A percentile compares a stretch with the other conserved stretches of the same genome.
These are phyloP conservation scores for Alcis repandata DNA, from an alignment of 2,888 invertebrate genomes.

Conservation along the genomic window DNA sequence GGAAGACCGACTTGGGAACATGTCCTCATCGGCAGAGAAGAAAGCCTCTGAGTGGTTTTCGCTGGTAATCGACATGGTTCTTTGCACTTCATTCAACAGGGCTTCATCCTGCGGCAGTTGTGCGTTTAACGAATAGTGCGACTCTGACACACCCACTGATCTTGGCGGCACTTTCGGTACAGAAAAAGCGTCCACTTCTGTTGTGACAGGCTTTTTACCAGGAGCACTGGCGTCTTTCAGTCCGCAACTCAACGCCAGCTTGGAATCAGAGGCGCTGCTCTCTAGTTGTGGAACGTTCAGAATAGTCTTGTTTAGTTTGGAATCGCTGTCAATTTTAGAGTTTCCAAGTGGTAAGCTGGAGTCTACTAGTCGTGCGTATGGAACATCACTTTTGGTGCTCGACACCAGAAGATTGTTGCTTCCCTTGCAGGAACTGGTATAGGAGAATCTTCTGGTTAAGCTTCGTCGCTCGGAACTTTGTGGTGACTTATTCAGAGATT, in stretches of 20 bases:
- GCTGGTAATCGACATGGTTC: slow-evolving; percentile 95
- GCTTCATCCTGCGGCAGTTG: slow-evolving; percentile 87
- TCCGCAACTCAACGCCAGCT: slow-evolving; percentile 92
- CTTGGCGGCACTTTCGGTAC: slow-evolving; percentile 79
- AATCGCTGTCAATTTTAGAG: slow-evolving; percentile 90
- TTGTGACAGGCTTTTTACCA: slow-evolving; percentile 63
- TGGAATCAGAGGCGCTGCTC: slow-evolving; percentile 95
- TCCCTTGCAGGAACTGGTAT: slow-evolving; percentile 81
- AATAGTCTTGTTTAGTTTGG: slow-evolving; percentile 88
- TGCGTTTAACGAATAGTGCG: slow-evolving; percentile 89
- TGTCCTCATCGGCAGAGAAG: slow-evolving; percentile 97
- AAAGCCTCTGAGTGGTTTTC: slow-evolving; percentile 97
- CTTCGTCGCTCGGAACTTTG: slow-evolving; percentile 75
- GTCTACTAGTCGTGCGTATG: slow-evolving; percentile 93
- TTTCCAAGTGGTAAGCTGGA: slow-evolving; percentile 85
- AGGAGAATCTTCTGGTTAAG: slow-evolving; percentile 81
- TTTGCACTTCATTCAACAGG: slow-evolving; percentile 89
- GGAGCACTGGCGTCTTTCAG: slow-evolving; percentile 77
- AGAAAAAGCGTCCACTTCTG: slow-evolving; percentile 67
- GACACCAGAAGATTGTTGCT: slow-evolving; percentile 76
- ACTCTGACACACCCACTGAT: slow-evolving; percentile 88
- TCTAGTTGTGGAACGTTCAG: slow-evolving; percentile 88
- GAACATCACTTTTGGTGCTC: slow-evolving; percentile 89
- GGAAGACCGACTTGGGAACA: slow-evolving; percentile 89
- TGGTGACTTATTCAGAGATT: slow-evolving; percentile 75